Base-by-base conservation (phyloP, 92 coral and sea anemone genomes). In the Hydrozoanthus gracilis region DNA sequence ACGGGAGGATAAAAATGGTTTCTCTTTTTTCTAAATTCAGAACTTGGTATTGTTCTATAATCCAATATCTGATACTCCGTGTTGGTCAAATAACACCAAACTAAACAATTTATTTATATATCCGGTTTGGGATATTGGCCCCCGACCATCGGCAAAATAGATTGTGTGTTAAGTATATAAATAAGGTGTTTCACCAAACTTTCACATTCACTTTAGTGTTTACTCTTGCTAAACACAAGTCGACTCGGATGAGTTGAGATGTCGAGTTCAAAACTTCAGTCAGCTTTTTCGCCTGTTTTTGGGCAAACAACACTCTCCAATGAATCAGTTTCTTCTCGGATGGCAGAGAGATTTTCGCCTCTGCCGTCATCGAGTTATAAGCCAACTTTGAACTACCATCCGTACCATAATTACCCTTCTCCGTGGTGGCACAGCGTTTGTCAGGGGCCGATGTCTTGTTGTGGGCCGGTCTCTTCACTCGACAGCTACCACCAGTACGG, bases 181-280 rank as follows among this genome's bases (percentile, higher is more conserved):
- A 80, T 80, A 67, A 80, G 85, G 85, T 80, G 73, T 80, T 80
- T 80, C 61, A 27, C 9, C 72, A 64, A 80, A 65, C 74, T 65
- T 65, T 49, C 62, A n/a, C 83, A 48, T 8, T 66, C 85, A 48
- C 46, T 80, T 64, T 46, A 80, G 74, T 80, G 85, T 80, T 80
- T 80, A 66, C 85, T 4, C 74, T 51, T 16, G 74, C 9, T 48
- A 66, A 64, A 65, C 27, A 66, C 85, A 5, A 7, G 61, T 80
- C 58, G 27, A 20, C 62, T 65, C 74, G 20, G 39, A 16, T 12
- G 10, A 76, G 18, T 49, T 64, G 17, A 48, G 73, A 80, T 80
- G 85, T 80, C 84, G 6, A 62, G 84, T 46, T 62, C 56, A 18
- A 44, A 50, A 16, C 49, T 74, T 62, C 73, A 47, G 4, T 80